Conservation (phyloP, 2,113 vertebrate species). For the Dolichotis patagonum region DNA sequence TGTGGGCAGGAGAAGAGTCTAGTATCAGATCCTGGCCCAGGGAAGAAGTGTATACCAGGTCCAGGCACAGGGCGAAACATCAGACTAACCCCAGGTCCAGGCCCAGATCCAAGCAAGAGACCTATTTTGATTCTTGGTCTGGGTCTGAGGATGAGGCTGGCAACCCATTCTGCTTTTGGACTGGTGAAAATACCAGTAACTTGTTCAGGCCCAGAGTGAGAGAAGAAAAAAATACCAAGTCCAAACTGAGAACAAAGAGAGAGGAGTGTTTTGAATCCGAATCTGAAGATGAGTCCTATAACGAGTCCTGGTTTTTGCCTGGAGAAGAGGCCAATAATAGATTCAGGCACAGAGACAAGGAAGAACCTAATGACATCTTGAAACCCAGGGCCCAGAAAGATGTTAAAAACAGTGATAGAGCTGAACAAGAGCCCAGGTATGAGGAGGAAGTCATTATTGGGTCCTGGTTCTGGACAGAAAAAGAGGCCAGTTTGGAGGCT, state of each 20-base stretch:
- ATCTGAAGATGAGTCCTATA: constrained; percentile 76
- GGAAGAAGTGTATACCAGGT: constrained; percentile 70
- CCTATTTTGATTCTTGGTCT: constrained; percentile 74
- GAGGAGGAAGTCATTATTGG: constrained; percentile 79
- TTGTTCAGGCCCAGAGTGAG: constrained; percentile 62
- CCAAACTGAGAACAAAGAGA: constrained; percentile 67
- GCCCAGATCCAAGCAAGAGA: constrained; percentile 68
- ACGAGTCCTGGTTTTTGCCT: constrained; percentile 75
- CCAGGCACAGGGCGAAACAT: constrained; percentile 77
- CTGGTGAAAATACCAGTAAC: constrained; percentile 71
- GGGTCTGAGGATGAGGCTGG: constrained; percentile 76
- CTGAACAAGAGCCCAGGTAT: constrained; percentile 64
- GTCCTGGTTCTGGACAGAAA: constrained; percentile 81
- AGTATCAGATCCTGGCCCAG: constrained; percentile 77
- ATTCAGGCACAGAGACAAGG: constrained; percentile 57
- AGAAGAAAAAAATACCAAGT: constrained; percentile 62
- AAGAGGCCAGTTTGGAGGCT: constrained; percentile 67
- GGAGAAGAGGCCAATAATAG: constrained; percentile 65
- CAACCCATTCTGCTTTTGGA: constrained; percentile 70
- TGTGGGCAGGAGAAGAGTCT: constrained; percentile 69
- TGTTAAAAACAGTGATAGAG: constrained; percentile 48
- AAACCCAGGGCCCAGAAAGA: constrained; percentile 57
- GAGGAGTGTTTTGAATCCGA: constrained; percentile 75
- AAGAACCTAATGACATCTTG: constrained; percentile 48
- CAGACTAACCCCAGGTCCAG: constrained; percentile 62